These are phyloP conservation scores for Fistularia commersonii DNA, from an alignment of 2,797 vertebrate species.

Conservation along the genomic window DNA sequence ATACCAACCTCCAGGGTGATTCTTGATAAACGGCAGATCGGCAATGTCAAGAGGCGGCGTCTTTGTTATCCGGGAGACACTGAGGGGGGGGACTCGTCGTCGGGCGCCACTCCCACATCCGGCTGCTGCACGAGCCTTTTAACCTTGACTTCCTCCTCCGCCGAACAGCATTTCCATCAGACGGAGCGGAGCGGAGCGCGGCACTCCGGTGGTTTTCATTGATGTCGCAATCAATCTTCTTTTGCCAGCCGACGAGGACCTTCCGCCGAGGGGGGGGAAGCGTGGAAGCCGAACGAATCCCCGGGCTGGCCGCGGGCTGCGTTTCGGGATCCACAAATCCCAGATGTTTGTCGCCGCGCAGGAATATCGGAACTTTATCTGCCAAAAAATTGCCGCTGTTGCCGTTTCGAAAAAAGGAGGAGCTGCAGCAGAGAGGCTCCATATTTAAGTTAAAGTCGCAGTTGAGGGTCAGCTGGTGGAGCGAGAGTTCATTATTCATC, in stretches of 20 bases:
- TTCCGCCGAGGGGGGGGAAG: slow-evolving; percentile 12
- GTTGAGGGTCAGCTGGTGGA: too few relatives aligned
- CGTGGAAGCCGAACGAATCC: slow-evolving; percentile 37
- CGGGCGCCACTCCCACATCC: slow-evolving; percentile 37
- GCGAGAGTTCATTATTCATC: too few relatives aligned
- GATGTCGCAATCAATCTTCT: slow-evolving; percentile 56
- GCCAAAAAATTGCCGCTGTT: too few relatives aligned
- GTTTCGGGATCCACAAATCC: slow-evolving; percentile 14
- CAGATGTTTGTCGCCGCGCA: slow-evolving; percentile 6
- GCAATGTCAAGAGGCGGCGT: slow-evolving; percentile 27
- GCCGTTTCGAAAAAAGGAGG: too few relatives aligned
- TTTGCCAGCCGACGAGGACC: slow-evolving; percentile 28
- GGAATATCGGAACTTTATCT: too few relatives aligned
- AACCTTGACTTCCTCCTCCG: slow-evolving; percentile 51
- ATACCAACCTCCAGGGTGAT: slow-evolving; percentile 25
- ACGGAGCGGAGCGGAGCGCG: slow-evolving; percentile 10
- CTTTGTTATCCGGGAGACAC: slow-evolving; percentile 44
- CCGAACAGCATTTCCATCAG: slow-evolving; percentile 54
- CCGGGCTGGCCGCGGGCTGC: slow-evolving; percentile 8
- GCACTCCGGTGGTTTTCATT: slow-evolving; percentile 40
- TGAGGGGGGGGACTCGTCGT: slow-evolving; percentile 26
- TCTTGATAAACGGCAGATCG: slow-evolving; percentile 36
- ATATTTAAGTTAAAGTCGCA: too few relatives aligned
- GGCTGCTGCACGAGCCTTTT: slow-evolving; percentile 46
- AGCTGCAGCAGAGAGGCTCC: too few relatives aligned